Evolutionary conservation across 2,797 vertebrate genomes (phyloP).

Genomic region (Siniperca obscura): DNA sequence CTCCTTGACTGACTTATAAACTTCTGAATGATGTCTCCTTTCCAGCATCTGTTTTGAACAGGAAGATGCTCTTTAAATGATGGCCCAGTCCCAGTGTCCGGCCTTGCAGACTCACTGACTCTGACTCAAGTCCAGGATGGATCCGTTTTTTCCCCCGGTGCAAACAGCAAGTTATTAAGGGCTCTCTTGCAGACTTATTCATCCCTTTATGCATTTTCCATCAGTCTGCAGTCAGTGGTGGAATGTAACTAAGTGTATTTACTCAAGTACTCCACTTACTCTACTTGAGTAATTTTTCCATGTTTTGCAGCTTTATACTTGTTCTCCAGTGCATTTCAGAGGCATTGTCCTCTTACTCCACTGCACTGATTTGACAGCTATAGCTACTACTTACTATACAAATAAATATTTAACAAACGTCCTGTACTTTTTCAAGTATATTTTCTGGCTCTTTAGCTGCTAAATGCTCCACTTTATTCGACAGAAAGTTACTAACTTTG

Average conservation of each 20-base stretch:
- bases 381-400: no score
- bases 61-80: constrained; percentile 21
- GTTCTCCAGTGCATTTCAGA: neutral
- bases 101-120: constrained; percentile 25
- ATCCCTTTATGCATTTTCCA: neutral
- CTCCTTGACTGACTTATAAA: neutral
- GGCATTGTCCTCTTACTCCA: neutral
- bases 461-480: neutral
- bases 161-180: constrained; percentile 9
- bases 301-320: neutral
- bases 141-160: constrained; percentile 24
- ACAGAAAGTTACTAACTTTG: neutral
- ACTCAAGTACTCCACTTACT: neutral
- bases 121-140: constrained; percentile 6
- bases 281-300: neutral
- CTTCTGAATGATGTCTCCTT: neutral
- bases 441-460: neutral
- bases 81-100: constrained; percentile 1
- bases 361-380: neutral
- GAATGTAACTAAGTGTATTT: constrained; percentile 10
- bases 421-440: no score
- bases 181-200: neutral
- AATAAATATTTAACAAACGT: no score
- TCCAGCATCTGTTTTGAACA: neutral
- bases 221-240: neutral